Evolutionary conservation across 2,113 vertebrate genomes (phyloP), one percentile per base, ranked within the genome.

Genomic region (Dromaius novaehollandiae): DNA sequence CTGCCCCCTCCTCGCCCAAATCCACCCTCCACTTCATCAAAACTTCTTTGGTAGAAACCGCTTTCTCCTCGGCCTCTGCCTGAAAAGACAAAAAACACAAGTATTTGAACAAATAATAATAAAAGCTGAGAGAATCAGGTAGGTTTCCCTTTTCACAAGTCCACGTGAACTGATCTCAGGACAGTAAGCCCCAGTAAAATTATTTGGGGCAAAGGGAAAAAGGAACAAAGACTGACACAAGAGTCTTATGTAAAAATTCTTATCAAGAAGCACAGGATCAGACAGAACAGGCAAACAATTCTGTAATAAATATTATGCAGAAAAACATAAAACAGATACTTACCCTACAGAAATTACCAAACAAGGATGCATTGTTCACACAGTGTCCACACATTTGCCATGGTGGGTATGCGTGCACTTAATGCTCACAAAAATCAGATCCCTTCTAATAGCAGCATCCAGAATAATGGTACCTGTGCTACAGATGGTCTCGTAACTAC

Each of bases 41-140:
- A 99, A 98, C 99, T 99, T 99, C 99, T 99, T 99, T 99, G 99
- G 99, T 99, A 99, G 99, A 99, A 99, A 96, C 99, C 99, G 97
- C 99, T 98, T 96, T 99, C 99, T 97, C 99, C 99, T 98, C 99
- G 98, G 90, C 99, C 99, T 98, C 99, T 98, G 90, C 99, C 99
- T 99, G 97, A 95, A 97, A 97, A 97, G 93, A 98, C 96, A 96
- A 96, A 97, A 95, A 95, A 78, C 85, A 95, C 84, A 97, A 95
- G 58, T 36, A 46, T 93, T 91, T 94, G 86, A 88, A 93, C 30
- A 92, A 94, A 85, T 75, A 92, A 75, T 61, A 90, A 90, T 2
- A 88, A 30, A 92, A 94, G 14, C 46, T 58, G 28, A 71, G 82
- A 90, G 68, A 92, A 15, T 56, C 82, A 96, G 44, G 61, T 90